These are phyloP conservation scores for Notolepis coatsorum DNA, from an alignment of 2,797 vertebrate genomes.

Conservation along the genomic window DNA sequence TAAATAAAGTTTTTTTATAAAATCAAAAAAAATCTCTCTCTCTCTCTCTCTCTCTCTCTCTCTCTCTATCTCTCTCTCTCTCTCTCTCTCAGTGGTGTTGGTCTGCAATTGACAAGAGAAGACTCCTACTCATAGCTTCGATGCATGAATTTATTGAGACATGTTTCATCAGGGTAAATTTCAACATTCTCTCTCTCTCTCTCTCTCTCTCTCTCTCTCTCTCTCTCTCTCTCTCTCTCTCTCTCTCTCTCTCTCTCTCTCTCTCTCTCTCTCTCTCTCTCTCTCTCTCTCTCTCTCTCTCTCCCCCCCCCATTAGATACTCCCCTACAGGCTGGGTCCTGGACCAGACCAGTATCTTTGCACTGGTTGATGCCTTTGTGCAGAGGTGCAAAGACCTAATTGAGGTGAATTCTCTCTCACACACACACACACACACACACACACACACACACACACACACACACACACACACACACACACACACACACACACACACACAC, in stretches of 20 bases:
- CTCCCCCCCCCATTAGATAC: conserved; percentile 66
- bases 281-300: conserved; percentile 13
- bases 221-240: conserved; percentile 17
- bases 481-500: conserved; percentile 9
- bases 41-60: too few species aligned
- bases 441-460: conserved; percentile 5
- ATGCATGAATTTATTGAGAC: too few species aligned
- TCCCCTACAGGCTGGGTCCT: conserved; percentile 81
- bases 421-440: conserved; percentile 25
- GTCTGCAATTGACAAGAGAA: too few species aligned
- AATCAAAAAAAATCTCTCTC: too few species aligned
- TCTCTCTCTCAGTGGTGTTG: too few species aligned
- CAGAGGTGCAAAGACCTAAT: conserved; percentile 89
- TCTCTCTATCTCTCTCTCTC: too few species aligned
- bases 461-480: conserved; percentile 6
- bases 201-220: conserved; percentile 9
- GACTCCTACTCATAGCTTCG: too few species aligned
- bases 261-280: not conserved
- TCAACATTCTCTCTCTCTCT: conserved; percentile 18
- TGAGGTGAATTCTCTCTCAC: conserved; percentile 78
- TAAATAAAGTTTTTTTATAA: too few species aligned
- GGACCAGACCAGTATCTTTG: conserved; percentile 85
- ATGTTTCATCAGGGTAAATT: too few species aligned
- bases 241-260: conserved; percentile 27
- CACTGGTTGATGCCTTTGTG: conserved; percentile 85